Percentiles rank a stretch among this genome's conserved stretches.
Conservation (phyloP, 2,113 vertebrate species). For the Delphinapterus leucas region DNA sequence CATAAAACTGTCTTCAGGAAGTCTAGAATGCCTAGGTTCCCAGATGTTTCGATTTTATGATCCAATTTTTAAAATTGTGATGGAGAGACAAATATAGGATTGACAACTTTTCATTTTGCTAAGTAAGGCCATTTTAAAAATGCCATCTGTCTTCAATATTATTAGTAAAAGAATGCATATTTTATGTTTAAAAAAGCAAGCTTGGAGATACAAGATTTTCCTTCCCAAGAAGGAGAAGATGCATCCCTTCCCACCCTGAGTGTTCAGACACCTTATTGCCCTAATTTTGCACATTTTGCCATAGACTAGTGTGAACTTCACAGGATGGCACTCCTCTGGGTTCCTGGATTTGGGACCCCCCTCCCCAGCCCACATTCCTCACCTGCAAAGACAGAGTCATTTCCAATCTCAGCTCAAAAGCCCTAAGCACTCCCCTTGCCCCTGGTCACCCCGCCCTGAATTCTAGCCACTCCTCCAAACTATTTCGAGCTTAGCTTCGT, state of each 20-base stretch:
- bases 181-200: neutral
- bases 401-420: neutral
- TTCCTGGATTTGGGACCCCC: neutral
- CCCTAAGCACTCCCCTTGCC: neutral
- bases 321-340: neutral
- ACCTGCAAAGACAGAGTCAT: neutral
- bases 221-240: neutral
- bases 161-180: conserved; percentile 27
- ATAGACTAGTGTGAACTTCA: too few species aligned
- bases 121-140: conserved; percentile 23
- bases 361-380: fast-evolving
- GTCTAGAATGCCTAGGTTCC: neutral
- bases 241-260: neutral
- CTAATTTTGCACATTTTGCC: fast-evolving
- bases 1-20: neutral
- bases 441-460: neutral
- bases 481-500: fast-evolving
- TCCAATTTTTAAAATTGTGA: conserved; percentile 14
- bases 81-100: neutral
- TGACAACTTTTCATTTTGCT: conserved; percentile 47
- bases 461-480: too few species aligned
- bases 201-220: neutral
- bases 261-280: fast-evolving
- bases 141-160: conserved; percentile 54
- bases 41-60: conserved; percentile 43